Evolutionary conservation across 2,113 vertebrate species (phyloP).

Genomic region (Sula dactylatra): DNA sequence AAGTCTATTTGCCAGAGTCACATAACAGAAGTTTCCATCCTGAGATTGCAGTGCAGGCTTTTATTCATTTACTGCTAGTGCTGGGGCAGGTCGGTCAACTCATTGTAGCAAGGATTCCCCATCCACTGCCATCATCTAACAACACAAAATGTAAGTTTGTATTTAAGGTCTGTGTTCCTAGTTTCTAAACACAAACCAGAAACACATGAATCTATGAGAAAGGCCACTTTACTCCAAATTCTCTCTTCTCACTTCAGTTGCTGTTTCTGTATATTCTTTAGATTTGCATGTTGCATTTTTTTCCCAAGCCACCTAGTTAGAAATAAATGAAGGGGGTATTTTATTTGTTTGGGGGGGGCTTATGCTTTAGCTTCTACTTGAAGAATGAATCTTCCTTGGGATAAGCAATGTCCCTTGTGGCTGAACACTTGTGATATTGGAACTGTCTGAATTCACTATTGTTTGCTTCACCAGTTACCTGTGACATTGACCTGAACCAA

Average conservation of each 20-base stretch:
- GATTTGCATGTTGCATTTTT: neutral
- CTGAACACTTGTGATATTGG: neutral
- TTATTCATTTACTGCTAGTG: neutral
- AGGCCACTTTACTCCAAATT: neutral
- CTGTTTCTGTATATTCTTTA: neutral
- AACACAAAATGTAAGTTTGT: neutral
- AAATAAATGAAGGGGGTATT: neutral
- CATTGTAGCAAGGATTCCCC: neutral
- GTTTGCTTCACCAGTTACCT: neutral
- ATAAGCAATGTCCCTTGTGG: neutral
- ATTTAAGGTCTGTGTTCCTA: neutral
- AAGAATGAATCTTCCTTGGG: neutral
- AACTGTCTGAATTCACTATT: neutral
- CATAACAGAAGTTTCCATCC: neutral
- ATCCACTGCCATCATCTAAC: neutral
- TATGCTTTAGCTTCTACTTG: neutral
- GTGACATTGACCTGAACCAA: conserved; percentile 24
- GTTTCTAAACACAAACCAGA: neutral
- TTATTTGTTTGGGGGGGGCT: neutral
- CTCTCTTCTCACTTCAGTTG: neutral
- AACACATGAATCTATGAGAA: neutral
- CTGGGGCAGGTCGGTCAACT: neutral
- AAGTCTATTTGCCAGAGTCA: neutral
- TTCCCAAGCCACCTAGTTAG: neutral
- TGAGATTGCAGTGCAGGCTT: neutral